These are phyloP conservation scores for Scartelaos histophorus DNA, from an alignment of 2,113 vertebrate species.

Conservation along the genomic window DNA sequence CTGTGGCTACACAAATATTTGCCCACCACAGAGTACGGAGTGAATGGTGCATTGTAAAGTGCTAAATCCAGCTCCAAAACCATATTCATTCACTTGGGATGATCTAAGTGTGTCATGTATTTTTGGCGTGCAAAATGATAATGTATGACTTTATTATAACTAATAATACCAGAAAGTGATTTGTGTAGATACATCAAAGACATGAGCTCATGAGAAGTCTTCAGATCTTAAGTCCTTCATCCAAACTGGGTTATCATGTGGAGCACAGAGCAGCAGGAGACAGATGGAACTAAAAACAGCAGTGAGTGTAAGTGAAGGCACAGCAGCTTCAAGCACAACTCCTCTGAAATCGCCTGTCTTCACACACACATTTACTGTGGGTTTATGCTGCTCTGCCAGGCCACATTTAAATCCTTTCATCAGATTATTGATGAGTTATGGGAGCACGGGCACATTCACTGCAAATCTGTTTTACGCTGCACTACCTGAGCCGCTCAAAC, in stretches of 20 bases:
- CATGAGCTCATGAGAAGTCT: not conserved
- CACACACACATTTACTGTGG: slow-evolving; percentile 15
- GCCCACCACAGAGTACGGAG: too few species aligned
- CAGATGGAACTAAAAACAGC: slow-evolving; percentile 23
- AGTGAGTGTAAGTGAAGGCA: slow-evolving; percentile 28
- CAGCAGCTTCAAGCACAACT: slow-evolving; percentile 15
- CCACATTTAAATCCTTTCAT: slow-evolving; percentile 24
- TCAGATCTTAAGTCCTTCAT: slow-evolving; percentile 1
- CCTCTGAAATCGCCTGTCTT: slow-evolving; percentile 11
- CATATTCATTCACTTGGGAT: not conserved
- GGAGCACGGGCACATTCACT: slow-evolving; percentile 14
- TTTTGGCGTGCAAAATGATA: not conserved
- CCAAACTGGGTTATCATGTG: slow-evolving; percentile 11
- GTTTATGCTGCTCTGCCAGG: slow-evolving; percentile 11
- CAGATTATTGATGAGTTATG: slow-evolving; percentile 2
- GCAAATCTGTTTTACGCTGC: slow-evolving; percentile 4
- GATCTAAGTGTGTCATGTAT: not conserved
- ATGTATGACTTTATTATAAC: not conserved
- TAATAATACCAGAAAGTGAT: not conserved
- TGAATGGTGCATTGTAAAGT: too few species aligned
- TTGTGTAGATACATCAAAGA: slow-evolving; percentile 1
- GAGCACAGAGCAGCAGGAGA: not conserved
- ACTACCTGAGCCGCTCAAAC: slow-evolving; percentile 17
- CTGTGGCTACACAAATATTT: too few species aligned
- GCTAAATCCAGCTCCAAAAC: too few species aligned